Percentiles rank a stretch among this genome's conserved stretches.
phyloP scores from a whole-genome alignment of 2,113 vertebrate species.

The Australoheros scitulus region DNA sequence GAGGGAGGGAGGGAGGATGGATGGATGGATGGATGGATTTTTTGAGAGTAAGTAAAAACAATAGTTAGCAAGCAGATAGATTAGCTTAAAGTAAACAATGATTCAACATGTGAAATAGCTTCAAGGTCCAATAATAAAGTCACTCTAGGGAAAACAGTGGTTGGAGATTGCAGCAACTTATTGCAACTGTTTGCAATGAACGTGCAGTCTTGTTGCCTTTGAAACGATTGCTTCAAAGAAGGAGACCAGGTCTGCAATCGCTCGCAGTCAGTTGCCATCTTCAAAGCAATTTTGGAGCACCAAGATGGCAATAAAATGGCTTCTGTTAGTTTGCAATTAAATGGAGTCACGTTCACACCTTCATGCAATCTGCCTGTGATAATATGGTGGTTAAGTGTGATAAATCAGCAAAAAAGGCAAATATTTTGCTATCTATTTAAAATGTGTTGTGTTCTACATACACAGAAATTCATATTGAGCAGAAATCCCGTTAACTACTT shows the following conservation, averaged over 20 bases:
- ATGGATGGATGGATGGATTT: too few species aligned
- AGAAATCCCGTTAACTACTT: neutral
- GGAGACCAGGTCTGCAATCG: neutral
- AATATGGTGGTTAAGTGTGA: neutral
- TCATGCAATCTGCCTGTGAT: neutral
- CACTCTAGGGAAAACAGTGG: neutral
- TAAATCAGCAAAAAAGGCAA: too few species aligned
- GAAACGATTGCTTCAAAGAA: too few species aligned
- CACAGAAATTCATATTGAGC: neutral
- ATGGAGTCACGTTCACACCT: too few species aligned
- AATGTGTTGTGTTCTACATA: accelerated
- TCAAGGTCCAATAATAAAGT: neutral
- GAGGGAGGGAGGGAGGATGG: too few species aligned
- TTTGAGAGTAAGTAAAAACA: too few species aligned
- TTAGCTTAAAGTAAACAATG: neutral
- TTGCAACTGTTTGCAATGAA: too few species aligned
- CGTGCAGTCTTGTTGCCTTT: too few species aligned
- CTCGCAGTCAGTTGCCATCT: accelerated
- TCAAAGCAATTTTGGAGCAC: neutral
- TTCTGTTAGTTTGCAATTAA: too few species aligned
- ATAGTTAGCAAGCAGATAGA: too few species aligned
- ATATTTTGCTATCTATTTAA: neutral
- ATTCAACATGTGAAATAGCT: neutral
- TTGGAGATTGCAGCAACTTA: too few species aligned
- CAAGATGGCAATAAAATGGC: neutral